Evolutionary conservation across 2,888 invertebrate genomes (phyloP).

Genomic region (Hanleya hanleyi): DNA sequence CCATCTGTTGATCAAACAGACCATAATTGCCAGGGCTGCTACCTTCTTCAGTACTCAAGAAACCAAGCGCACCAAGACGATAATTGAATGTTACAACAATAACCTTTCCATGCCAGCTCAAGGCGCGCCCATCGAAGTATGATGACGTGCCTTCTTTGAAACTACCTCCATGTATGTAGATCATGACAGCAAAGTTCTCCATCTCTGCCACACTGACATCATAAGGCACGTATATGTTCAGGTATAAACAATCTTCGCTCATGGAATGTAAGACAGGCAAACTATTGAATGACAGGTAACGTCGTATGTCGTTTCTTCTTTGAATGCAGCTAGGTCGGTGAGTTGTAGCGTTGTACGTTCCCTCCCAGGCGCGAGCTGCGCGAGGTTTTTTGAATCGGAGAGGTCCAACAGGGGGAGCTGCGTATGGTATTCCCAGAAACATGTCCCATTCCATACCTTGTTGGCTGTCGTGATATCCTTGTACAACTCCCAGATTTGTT

Average conservation of each 20-base stretch:
- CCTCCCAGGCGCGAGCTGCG: not conserved
- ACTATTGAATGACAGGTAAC: not conserved
- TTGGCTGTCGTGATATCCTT: not conserved
- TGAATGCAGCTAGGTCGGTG: not conserved
- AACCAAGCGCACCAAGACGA: conserved; percentile 51
- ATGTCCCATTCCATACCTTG: not conserved
- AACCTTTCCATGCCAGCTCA: conserved; percentile 44
- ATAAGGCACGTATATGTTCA: conserved; percentile 47
- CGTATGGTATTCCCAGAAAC: conserved; percentile 1
- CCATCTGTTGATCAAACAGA: conserved; percentile 48
- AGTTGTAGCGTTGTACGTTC: not conserved
- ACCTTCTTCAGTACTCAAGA: conserved; percentile 40
- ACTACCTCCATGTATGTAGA: conserved; percentile 56
- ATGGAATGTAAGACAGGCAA: not conserved
- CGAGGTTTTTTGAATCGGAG: not conserved
- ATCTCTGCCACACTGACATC: not conserved
- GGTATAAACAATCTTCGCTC: conserved; percentile 49
- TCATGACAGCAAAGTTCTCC: conserved; percentile 40
- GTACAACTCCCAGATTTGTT: not conserved
- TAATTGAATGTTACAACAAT: conserved; percentile 53
- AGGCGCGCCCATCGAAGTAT: conserved; percentile 41
- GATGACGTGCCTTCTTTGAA: conserved; percentile 44
- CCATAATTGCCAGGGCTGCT: conserved; percentile 45
- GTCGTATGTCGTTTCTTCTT: not conserved
- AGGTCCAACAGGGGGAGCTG: not conserved